Evolutionary conservation across 2,888 invertebrate species (phyloP).

Genomic region (Pristionchus entomophagus): DNA sequence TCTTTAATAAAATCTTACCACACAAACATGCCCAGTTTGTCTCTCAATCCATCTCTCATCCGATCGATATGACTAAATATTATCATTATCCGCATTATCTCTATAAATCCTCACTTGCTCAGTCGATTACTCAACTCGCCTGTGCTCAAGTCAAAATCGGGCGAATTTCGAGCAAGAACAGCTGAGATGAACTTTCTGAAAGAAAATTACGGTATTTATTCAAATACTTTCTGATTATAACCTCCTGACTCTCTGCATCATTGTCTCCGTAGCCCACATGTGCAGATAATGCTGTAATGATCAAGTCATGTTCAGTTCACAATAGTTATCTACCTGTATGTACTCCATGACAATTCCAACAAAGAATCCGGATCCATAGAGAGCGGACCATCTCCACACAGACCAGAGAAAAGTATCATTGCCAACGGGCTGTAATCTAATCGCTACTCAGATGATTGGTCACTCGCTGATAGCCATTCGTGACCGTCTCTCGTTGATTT

Average conservation of each 20-base stretch:
- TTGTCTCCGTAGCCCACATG: constrained; percentile 10
- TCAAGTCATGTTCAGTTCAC: background rate
- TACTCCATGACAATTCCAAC: background rate
- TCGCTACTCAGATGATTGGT: background rate
- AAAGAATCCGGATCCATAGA: background rate
- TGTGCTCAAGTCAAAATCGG: background rate
- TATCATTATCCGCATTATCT: background rate
- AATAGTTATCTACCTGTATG: background rate
- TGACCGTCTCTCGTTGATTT: too few species aligned
- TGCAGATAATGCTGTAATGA: constrained; percentile 8
- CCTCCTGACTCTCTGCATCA: constrained; percentile 10
- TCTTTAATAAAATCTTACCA: background rate
- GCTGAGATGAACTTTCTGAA: background rate
- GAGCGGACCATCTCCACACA: background rate
- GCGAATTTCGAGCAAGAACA: background rate
- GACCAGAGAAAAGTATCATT: background rate
- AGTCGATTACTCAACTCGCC: constrained; percentile 25
- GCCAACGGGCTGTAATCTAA: background rate
- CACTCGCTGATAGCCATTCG: too few species aligned
- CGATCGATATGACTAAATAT: constrained; percentile 26
- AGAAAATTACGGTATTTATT: background rate
- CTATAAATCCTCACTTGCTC: background rate
- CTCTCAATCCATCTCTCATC: constrained; percentile 23
- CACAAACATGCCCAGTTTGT: constrained; percentile 13
- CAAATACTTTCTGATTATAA: background rate